These are phyloP conservation scores for Agapornis canus DNA, from an alignment of 2,797 vertebrate genomes.

Conservation along the genomic window DNA sequence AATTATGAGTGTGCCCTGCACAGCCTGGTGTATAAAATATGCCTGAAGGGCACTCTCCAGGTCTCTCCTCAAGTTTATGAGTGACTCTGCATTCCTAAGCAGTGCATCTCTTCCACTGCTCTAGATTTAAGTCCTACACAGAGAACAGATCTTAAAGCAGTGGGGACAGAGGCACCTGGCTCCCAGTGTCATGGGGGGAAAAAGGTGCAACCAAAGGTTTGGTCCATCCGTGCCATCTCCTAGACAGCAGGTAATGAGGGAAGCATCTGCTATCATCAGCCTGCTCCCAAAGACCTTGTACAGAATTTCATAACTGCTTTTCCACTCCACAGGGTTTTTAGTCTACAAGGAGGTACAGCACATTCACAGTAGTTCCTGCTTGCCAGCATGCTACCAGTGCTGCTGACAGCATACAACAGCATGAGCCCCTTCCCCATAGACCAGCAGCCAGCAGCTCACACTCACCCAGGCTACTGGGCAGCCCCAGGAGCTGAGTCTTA, in stretches of 20 bases:
- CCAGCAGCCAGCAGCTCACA: not conserved
- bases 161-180: not conserved
- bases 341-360: accelerated
- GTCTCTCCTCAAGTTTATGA: not conserved
- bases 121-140: not conserved
- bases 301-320: not conserved
- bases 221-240: not conserved
- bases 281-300: not conserved
- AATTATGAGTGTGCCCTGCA: not conserved
- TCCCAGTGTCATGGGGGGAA: not conserved
- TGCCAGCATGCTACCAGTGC: accelerated
- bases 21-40: not conserved
- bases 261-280: not conserved
- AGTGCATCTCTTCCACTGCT: not conserved
- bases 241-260: accelerated
- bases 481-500: not conserved
- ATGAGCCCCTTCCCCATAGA: not conserved
- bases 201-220: not conserved
- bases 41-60: not conserved
- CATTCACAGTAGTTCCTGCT: not conserved
- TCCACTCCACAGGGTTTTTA: not conserved
- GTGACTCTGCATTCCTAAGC: not conserved
- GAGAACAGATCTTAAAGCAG: not conserved
- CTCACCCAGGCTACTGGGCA: not conserved
- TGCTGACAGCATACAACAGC: not conserved